A percentile compares a stretch with the other conserved stretches of the same genome.
Evolutionary conservation across 2,797 vertebrate genomes (phyloP).

Genomic region (Poeciliopsis presidionis): DNA sequence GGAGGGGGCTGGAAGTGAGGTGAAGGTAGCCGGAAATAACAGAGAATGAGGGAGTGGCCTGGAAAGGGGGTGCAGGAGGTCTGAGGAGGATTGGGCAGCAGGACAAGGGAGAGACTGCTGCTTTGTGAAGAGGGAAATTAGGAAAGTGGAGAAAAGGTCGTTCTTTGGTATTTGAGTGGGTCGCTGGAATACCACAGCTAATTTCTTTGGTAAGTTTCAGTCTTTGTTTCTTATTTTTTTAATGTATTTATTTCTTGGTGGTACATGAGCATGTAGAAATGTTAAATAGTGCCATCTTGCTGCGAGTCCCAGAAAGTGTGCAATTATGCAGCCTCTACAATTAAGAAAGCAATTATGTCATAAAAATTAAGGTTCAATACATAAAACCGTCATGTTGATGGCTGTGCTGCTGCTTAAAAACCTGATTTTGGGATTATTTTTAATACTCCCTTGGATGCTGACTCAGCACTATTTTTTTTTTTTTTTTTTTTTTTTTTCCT

Average conservation of each 20-base stretch:
- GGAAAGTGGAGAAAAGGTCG: slow-evolving; percentile 10
- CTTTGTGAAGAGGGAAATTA: slow-evolving; percentile 35
- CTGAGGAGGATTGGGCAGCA: slow-evolving; percentile 26
- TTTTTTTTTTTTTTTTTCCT: too few relatives aligned
- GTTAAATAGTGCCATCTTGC: slow-evolving; percentile 79
- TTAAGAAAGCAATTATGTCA: slow-evolving; percentile 3
- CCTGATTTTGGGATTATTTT: not conserved
- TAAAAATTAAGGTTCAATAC: not conserved
- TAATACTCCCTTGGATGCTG: not conserved
- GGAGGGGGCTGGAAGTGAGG: slow-evolving; percentile 36
- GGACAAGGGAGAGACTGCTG: slow-evolving; percentile 10
- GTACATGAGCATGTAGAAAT: slow-evolving; percentile 43
- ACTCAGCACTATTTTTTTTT: not conserved
- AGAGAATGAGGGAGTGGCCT: slow-evolving; percentile 51
- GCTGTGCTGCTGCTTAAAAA: slow-evolving; percentile 11
- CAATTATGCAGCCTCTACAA: slow-evolving; percentile 9
- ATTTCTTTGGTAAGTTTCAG: slow-evolving; percentile 66
- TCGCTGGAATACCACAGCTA: slow-evolving; percentile 55
- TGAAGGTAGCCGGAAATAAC: slow-evolving; percentile 48
- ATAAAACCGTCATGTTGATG: not conserved
- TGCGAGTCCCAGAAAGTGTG: slow-evolving; percentile 36
- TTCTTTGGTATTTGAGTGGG: slow-evolving; percentile 35
- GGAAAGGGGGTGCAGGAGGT: slow-evolving; percentile 13
- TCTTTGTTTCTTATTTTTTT: not conserved
- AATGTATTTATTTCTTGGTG: slow-evolving; percentile 42